These are phyloP conservation scores for Coilia nasus DNA, from an alignment of 2,797 vertebrate species.

Conservation along the genomic window DNA sequence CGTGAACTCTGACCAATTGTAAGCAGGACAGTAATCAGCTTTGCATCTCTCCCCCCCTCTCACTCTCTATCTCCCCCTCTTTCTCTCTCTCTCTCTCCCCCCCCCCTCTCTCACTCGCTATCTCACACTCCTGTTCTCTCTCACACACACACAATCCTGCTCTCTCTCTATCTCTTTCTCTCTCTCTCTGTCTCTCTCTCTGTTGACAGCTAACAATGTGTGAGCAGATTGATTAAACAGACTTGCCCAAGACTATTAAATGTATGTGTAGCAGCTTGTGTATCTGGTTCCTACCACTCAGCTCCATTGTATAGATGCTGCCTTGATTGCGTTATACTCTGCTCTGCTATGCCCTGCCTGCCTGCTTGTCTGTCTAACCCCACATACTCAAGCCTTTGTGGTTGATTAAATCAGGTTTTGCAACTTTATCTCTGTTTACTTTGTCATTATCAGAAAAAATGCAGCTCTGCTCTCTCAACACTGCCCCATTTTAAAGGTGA, in stretches of 20 bases:
- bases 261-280: not conserved
- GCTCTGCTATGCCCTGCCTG: not conserved
- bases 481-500: not conserved
- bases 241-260: not conserved
- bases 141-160: too few relatives aligned
- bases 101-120: too few relatives aligned
- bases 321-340: not conserved
- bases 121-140: too few relatives aligned
- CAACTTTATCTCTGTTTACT: conserved; percentile 51
- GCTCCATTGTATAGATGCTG: not conserved
- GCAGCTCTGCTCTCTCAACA: conserved; percentile 19
- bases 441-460: conserved; percentile 46
- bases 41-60: conserved; percentile 46
- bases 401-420: conserved; percentile 62
- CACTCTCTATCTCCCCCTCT: too few relatives aligned
- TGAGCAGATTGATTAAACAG: conserved; percentile 45
- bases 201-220: conserved; percentile 64
- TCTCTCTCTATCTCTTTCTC: not conserved
- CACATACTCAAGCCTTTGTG: not conserved
- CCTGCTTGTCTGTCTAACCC: not conserved
- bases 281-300: not conserved
- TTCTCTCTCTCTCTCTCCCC: too few relatives aligned
- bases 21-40: conserved; percentile 77
- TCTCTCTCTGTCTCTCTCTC: conserved; percentile 35
- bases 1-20: conserved; percentile 66